Evolutionary conservation across 1,140 invertebrate species (phyloP), one percentile per base, ranked within the genome.

Genomic region (Pseudomyrmex pallidus): DNA sequence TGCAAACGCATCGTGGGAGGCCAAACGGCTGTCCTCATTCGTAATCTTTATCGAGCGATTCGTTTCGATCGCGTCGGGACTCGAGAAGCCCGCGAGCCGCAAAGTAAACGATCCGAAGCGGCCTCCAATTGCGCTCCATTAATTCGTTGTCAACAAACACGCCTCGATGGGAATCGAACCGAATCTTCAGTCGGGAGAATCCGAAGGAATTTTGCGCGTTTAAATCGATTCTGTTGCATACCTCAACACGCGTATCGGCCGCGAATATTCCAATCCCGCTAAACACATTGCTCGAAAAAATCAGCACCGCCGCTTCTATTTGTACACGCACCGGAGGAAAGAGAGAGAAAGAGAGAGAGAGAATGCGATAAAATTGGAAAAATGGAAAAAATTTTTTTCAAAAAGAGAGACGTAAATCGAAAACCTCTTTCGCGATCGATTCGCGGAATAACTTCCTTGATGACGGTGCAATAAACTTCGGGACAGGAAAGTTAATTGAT

Each of bases 131-230:
- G 25, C 64, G 13, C 63, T 68, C 63, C 35, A 77, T 77, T 68
- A 77, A 77, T 77, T 77, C 63, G 25, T 77, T 77, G 74, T 77
- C 63, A 77, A 77, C 50, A 25, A 25, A 77, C n/a, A 17, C 2
- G 54, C 13, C 50, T 46, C 63, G 63, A 67, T 68, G 74, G 52
- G 74, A 77, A 46, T 77, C 50, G 50, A 56, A 57, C 25, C 50
- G 15, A 7, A 9, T 77, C 74, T 77, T 67, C 17, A 20, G 57
- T 77, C 44, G 74, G 44, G 48, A 35, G 35, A 35, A 35, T 35
- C 5, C 35, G 7, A 35, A 35, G 5, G 7, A 35, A 35, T 35
- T 35, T 35, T 35, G 35, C 35, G 35, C 35, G 5, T 7, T 7
- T 35, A 35, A 35, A 35, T 35, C 35, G 35, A 35, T 35, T 0